Percentiles rank a stretch among this genome's conserved stretches.
Evolutionary conservation across 2,113 vertebrate genomes (phyloP).

Genomic region (Zosterops lateralis): DNA sequence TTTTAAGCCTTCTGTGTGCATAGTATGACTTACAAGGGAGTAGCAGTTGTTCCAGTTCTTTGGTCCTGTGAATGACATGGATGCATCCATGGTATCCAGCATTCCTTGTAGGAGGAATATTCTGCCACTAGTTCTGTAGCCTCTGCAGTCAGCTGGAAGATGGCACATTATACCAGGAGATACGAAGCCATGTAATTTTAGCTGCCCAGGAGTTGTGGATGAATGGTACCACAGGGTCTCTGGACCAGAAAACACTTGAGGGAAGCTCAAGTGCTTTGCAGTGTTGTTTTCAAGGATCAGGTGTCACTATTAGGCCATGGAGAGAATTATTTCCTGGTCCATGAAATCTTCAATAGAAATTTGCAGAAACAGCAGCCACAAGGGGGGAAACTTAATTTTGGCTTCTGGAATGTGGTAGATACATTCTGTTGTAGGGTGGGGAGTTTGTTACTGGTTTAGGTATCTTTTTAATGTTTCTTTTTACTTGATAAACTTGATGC

Average conservation of each 20-base stretch:
- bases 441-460: neutral
- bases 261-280: neutral
- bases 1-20: neutral
- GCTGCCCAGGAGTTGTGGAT: neutral
- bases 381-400: neutral
- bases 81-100: neutral
- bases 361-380: neutral
- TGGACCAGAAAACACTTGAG: accelerated
- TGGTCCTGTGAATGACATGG: neutral
- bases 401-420: neutral
- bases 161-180: neutral
- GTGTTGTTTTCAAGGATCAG: neutral
- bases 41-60: accelerated
- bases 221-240: neutral
- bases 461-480: neutral
- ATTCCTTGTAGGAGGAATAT: neutral
- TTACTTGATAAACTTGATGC: neutral
- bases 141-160: neutral
- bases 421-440: neutral
- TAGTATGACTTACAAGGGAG: neutral
- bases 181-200: neutral
- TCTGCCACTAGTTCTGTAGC: neutral
- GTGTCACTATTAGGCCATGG: neutral
- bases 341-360: neutral
- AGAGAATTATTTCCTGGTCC: neutral